Conservation (phyloP, 2,888 invertebrate genomes). For the Phyllotreta cruciferae region DNA sequence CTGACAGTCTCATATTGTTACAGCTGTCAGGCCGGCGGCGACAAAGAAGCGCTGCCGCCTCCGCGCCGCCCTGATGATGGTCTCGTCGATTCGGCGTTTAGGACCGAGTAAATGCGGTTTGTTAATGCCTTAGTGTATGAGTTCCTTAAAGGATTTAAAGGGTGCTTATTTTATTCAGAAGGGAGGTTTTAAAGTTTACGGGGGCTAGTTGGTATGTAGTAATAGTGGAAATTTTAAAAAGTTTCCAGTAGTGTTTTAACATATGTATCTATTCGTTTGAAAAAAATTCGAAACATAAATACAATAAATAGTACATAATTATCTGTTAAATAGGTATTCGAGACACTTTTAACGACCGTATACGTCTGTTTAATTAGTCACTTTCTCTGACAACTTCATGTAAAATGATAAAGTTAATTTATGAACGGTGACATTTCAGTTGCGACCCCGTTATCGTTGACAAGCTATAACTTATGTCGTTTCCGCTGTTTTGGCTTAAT, state of each 20-base stretch:
- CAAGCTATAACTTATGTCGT: slow-evolving; percentile 54
- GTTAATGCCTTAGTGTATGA: too few species aligned
- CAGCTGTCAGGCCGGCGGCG: slow-evolving; percentile 48
- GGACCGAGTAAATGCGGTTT: too few species aligned
- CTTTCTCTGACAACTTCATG: slow-evolving; percentile 49
- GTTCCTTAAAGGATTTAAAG: too few species aligned
- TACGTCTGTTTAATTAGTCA: slow-evolving; percentile 50
- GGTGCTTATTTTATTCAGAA: too few species aligned
- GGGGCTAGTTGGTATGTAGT: too few species aligned
- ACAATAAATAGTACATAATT: slow-evolving; percentile 47
- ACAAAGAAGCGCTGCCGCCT: slow-evolving; percentile 28
- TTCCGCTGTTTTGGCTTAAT: slow-evolving; percentile 51
- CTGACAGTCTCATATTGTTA: slow-evolving; percentile 50
- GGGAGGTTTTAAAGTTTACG: too few species aligned
- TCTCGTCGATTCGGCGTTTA: too few species aligned
- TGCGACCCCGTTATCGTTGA: slow-evolving; percentile 54
- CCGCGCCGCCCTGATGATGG: too few species aligned
- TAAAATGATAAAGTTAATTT: slow-evolving; percentile 54
- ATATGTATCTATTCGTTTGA: too few species aligned
- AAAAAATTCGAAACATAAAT: too few species aligned
- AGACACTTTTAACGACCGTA: slow-evolving; percentile 48
- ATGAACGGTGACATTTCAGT: slow-evolving; percentile 53
- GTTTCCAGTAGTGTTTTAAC: too few species aligned
- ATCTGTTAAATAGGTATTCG: slow-evolving; percentile 47
- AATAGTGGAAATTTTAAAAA: too few species aligned